Evolutionary conservation across 2,113 vertebrate genomes (phyloP).

Genomic region (Tor tambroides): DNA sequence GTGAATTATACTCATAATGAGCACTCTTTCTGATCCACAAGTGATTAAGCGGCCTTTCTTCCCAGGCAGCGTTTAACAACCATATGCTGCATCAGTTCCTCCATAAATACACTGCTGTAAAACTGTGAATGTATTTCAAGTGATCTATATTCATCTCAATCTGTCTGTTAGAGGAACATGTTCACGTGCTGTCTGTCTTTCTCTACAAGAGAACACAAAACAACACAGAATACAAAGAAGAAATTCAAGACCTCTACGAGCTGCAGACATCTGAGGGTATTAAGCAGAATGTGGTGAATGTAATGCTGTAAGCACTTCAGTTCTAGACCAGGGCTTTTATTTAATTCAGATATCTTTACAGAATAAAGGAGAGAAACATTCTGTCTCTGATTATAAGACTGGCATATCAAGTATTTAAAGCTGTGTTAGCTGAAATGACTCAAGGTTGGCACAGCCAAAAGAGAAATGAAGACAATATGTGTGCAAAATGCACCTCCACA

Average conservation of each 20-base stretch:
- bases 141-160: conserved; percentile 24
- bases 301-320: conserved; percentile 8
- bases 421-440: neutral
- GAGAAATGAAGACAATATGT: neutral
- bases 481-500: neutral
- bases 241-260: neutral
- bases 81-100: conserved; percentile 15
- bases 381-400: neutral
- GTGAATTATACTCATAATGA: conserved; percentile 39
- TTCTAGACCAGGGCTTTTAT: neutral
- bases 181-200: neutral
- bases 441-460: neutral
- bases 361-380: neutral
- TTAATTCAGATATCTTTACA: conserved; percentile 1
- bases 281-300: neutral
- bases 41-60: conserved; percentile 10
- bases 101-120: conserved; percentile 24
- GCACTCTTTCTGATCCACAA: neutral
- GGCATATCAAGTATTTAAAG: neutral
- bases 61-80: neutral
- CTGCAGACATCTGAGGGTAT: neutral
- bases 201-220: neutral
- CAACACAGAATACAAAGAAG: conserved; percentile 7
- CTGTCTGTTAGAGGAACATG: conserved; percentile 12
- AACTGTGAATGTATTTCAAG: conserved; percentile 5